Evolutionary conservation across 1,140 invertebrate genomes (phyloP).

Genomic region (Diachasmimorpha longicaudata): DNA sequence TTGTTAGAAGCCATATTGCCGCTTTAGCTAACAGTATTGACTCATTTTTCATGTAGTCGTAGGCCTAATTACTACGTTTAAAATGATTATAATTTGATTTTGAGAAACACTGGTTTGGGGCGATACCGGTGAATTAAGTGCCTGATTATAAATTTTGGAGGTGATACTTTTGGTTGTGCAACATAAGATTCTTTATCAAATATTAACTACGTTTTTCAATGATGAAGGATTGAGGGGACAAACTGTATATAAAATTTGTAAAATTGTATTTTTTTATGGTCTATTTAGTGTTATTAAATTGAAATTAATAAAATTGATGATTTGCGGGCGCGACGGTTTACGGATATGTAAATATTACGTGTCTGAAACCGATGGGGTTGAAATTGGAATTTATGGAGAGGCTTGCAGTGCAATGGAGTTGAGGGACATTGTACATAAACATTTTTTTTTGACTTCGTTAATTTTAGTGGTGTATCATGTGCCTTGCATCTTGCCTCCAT

Average conservation of each 20-base stretch:
- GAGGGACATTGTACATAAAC: slow-evolving; percentile 4
- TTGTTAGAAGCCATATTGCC: not conserved
- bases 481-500: slow-evolving; percentile 13
- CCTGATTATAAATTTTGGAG: not conserved
- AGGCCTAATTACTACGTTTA: not conserved
- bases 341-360: not conserved
- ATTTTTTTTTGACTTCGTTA: not conserved
- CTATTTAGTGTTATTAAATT: not conserved
- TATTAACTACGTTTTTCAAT: not conserved
- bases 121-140: not conserved
- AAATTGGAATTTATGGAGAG: not conserved
- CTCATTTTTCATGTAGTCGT: not conserved
- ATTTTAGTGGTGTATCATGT: not conserved
- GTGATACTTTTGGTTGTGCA: not conserved
- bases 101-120: not conserved
- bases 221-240: not conserved
- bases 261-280: not conserved
- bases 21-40: slow-evolving; percentile 28
- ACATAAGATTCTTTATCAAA: not conserved
- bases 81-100: not conserved
- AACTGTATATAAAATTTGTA: not conserved
- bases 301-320: not conserved
- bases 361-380: not conserved
- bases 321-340: not conserved
- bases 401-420: not conserved